Base-by-base conservation (phyloP, 2,113 vertebrate genomes). In the Melanostigma gelatinosum region DNA sequence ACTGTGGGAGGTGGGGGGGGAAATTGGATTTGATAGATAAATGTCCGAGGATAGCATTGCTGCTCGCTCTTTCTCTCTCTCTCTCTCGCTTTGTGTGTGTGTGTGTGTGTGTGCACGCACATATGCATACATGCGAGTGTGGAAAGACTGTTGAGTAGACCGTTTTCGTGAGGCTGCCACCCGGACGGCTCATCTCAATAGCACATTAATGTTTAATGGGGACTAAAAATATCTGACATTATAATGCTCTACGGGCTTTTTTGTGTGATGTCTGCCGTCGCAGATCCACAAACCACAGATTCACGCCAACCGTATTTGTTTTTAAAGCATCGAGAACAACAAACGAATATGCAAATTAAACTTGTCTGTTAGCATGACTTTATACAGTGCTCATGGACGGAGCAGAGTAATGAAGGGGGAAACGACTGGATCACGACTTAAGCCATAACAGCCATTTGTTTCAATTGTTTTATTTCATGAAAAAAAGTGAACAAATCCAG, bases 131-230 rank as follows among this genome's bases (percentile, higher is more conserved):
- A 48, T 69, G 60, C 2, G 1, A 57, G 55, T 46, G 81, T n/a
- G 16, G 29, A 72, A 50, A 82, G 79, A 82, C 72, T 68, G 86
- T 88, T 60, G 85, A 91, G 78, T 78, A 20, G 85, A 87, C 75
- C 29, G 60, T 77, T 89, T 85, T 85, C 82, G 68, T 73, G 55
- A 83, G 67, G 70, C 70, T 82, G 87, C 90, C 85, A 91, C 87
- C 86, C 82, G 74, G 87, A 87, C 87, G 48, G 82, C 87, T 90
- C 88, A 85, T 92, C 88, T 92, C 90, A 82, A 91, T 88, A 83
- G 80, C 87, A 85, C 87, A 89, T 93, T 79, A 89, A 92, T 90
- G 87, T 92, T 92, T 90, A 88, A 93, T 91, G 78, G 77, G 50
- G 63, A 58, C 90, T 91, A 90, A 89, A 92, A 91, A 92, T 90